Conservation (phyloP, 2,113 vertebrate genomes). For the Cyanoramphus novaezelandiae region DNA sequence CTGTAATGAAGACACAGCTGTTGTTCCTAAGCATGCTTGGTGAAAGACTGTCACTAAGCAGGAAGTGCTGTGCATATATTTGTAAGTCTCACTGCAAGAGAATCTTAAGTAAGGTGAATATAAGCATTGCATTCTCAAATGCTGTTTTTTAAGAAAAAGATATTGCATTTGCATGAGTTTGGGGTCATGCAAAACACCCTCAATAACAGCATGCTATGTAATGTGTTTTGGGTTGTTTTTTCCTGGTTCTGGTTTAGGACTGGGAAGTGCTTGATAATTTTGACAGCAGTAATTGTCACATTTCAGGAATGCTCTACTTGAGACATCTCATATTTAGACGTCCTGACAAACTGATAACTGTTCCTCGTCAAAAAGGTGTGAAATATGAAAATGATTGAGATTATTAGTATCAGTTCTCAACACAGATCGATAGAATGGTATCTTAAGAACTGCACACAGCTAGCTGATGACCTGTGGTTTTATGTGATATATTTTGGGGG, state of each 20-base stretch:
- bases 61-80: background rate
- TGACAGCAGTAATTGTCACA: background rate
- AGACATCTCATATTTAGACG: background rate
- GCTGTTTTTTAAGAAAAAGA: background rate
- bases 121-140: background rate
- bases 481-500: rapidly evolving
- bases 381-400: background rate
- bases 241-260: background rate
- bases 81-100: background rate
- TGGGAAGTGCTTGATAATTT: background rate
- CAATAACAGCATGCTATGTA: background rate
- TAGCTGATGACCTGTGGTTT: background rate
- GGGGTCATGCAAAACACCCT: background rate
- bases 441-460: background rate
- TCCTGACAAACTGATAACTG: background rate
- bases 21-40: background rate
- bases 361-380: background rate
- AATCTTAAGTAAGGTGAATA: background rate
- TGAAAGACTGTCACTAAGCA: constrained; percentile 3
- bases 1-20: background rate
- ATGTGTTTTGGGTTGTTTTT: background rate
- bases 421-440: background rate
- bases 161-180: background rate
- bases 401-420: background rate
- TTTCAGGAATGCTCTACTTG: background rate